Percentiles rank a stretch among this genome's conserved stretches.
Evolutionary conservation across 2,888 invertebrate species (phyloP).

Genomic region (Cephus rjabovi): DNA sequence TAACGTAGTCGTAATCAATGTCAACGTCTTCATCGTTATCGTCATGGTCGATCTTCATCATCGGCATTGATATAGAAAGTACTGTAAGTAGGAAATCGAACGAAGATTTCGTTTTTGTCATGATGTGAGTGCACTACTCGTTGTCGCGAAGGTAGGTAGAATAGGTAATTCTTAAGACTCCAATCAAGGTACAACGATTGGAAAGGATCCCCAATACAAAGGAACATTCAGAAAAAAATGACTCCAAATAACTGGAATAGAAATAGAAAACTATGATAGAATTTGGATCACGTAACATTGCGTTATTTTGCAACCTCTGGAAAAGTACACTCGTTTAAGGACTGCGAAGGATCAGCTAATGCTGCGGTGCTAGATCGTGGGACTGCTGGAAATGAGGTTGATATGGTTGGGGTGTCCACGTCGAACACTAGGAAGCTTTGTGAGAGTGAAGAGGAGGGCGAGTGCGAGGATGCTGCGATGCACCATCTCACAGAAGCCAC

Average conservation of each 20-base stretch:
- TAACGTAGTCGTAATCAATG: not conserved
- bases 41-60: not conserved
- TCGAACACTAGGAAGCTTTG: conserved; percentile 38
- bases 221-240: not conserved
- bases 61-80: not conserved
- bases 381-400: not conserved
- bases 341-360: not conserved
- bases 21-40: not conserved
- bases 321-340: not conserved
- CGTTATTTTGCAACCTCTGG: not conserved
- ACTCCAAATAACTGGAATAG: not conserved
- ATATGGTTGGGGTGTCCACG: not conserved
- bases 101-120: not conserved
- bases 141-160: not conserved
- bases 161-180: not conserved
- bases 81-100: not conserved
- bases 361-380: not conserved
- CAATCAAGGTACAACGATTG: not conserved
- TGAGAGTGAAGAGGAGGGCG: conserved; percentile 74
- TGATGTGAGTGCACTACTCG: conserved; percentile 4
- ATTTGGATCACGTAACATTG: not conserved
- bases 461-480: conserved; percentile 73
- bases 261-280: not conserved
- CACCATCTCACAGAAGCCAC: conserved; percentile 71
- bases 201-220: not conserved